Base-by-base conservation (phyloP, 2,797 vertebrate genomes). In the Phrynocephalus forsythii region DNA sequence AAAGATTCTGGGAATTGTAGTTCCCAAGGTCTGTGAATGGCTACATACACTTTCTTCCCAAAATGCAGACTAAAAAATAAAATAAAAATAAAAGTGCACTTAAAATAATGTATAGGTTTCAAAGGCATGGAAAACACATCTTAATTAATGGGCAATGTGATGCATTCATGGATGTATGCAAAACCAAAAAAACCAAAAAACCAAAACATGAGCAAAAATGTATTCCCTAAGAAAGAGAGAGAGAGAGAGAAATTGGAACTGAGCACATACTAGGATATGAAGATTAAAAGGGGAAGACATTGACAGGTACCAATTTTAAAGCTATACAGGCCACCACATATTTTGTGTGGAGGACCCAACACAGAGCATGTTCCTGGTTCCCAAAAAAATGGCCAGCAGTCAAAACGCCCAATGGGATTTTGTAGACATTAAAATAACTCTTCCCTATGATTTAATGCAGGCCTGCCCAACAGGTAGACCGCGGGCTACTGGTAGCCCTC, bases 321-420 rank as follows among this genome's bases (percentile, higher is more conserved):
- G 52, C 9, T 56, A 13, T 15, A 56, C 52, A 11, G 52, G 52
- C 9, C 52, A 10, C 52, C 13, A 56, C 52, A 10, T 56, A 0
- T 87, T 66, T 92, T 79, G 44, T 89, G 52, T 26, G 86, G 67
- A 82, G 0, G 15, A 6, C 69, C 52, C 7, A 50, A 15, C 0
- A 79, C 81, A 8, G 10, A 72, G 67, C 2, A 6, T 83, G 52
- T 30, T 72, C 26, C 22, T 80, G 26, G 63, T 11, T 76, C n/a
- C n/a, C n/a, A 44, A 44, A 69, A 80, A 66, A 84, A 71, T 73
- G 79, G 24, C 44, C 33, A 76, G 3, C 26, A 87, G 89, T 73
- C 71, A 87, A 66, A 89, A 63, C 81, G 91, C 67, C 0, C 67
- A 86, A 5, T 82, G 77, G 30, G 67, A 88, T 13, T 6, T 85